Percentiles rank a stretch among this genome's conserved stretches.
Evolutionary conservation across 2,113 vertebrate genomes (phyloP).

Genomic region (Tachysurus vachellii): DNA sequence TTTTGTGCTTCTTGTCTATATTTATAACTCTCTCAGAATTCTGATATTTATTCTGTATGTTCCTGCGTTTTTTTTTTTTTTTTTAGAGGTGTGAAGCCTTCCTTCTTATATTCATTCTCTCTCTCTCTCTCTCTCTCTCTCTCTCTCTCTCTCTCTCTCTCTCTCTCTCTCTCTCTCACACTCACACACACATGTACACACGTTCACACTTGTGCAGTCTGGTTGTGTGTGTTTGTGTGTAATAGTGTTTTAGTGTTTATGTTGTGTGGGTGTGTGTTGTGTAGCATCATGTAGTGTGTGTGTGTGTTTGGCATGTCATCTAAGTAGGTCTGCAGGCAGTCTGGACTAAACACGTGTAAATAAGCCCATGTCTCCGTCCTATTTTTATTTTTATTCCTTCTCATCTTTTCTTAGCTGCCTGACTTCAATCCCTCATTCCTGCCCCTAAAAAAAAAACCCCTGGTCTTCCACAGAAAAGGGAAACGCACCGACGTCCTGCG

Average conservation of each 20-base stretch:
- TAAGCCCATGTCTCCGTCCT: background rate
- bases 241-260: background rate
- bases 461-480: background rate
- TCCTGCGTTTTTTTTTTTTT: background rate
- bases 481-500: background rate
- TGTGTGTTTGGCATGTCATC: background rate
- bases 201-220: too few relatives aligned
- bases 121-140: too few relatives aligned
- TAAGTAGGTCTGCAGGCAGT: slow-evolving; percentile 38
- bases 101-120: background rate
- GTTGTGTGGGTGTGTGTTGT: background rate
- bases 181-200: background rate
- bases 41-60: slow-evolving; percentile 1
- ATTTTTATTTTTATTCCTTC: slow-evolving; percentile 6
- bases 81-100: slow-evolving; percentile 8
- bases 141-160: background rate
- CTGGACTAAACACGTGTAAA: slow-evolving; percentile 21
- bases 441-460: background rate
- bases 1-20: background rate
- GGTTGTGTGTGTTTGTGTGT: too few relatives aligned
- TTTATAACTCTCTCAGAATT: background rate
- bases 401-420: background rate
- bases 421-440: background rate
- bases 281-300: background rate
- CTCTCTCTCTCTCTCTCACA: background rate